Evolutionary conservation across 2,113 vertebrate species (phyloP), one percentile per base, ranked within the genome.

Genomic region (Craseonycteris thonglongyai): DNA sequence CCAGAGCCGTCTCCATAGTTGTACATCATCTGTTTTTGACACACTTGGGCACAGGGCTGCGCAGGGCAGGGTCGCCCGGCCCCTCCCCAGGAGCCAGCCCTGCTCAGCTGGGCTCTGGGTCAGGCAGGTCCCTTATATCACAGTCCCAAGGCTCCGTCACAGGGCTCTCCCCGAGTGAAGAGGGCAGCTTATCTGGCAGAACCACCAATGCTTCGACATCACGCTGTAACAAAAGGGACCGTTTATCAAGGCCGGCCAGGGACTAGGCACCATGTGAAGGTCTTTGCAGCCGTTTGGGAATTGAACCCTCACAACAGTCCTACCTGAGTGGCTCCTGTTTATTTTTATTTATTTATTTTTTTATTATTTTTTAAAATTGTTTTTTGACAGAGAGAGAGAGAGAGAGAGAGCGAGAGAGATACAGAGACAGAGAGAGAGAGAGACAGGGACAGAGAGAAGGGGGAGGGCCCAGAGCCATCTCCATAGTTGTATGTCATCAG

Each of bases 1-100:
- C n/a, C n/a, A n/a, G n/a, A n/a, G n/a, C n/a, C n/a, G n/a, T n/a
- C n/a, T n/a, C n/a, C n/a, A n/a, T n/a, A n/a, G n/a, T n/a, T n/a
- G n/a, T n/a, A n/a, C n/a, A n/a, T n/a, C n/a, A n/a, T n/a, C n/a
- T n/a, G n/a, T n/a, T n/a, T n/a, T n/a, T n/a, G n/a, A n/a, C n/a
- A n/a, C n/a, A n/a, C n/a, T n/a, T n/a, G n/a, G n/a, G n/a, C n/a
- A n/a, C n/a, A n/a, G n/a, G n/a, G n/a, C n/a, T n/a, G n/a, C n/a
- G n/a, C 10, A 10, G 38, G 51, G 16, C 12, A 0, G 35, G 15
- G 1, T 8, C 1, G 91, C 7, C 33, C 51, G 11, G 1, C 42
- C 22, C 6, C 38, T 45, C 80, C 72, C n/a, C 22, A 65, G 59
- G 69, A 7, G 35, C 15, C 38, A 22, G 26, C 45, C 33, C 21